A percentile compares a stretch with the other conserved stretches of the same genome.
These are phyloP conservation scores for Gallinago media DNA, from an alignment of 2,113 vertebrate genomes.

Conservation along the genomic window DNA sequence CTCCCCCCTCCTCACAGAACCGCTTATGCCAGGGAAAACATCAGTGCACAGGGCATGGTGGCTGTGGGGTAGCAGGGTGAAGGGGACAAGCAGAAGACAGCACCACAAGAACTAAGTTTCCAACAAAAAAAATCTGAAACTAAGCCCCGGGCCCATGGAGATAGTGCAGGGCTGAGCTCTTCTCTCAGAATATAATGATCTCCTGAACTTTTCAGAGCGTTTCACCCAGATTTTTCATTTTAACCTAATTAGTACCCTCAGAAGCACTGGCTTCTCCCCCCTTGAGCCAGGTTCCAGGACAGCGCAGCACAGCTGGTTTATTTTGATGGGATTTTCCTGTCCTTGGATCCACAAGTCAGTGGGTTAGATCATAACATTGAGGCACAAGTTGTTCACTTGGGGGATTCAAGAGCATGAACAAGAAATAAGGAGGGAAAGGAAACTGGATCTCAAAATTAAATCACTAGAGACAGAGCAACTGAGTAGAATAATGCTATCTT, in stretches of 20 bases:
- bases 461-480: background rate
- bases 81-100: background rate
- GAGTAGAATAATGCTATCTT: background rate
- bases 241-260: background rate
- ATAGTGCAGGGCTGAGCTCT: background rate
- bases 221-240: background rate
- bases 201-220: background rate
- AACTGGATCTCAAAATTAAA: conserved; percentile 6
- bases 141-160: background rate
- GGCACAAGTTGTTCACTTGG: background rate
- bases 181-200: background rate
- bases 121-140: background rate
- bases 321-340: background rate
- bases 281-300: background rate
- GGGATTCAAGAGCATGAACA: background rate
- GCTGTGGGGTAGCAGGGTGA: background rate
- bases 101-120: background rate
- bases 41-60: background rate
- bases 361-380: background rate
- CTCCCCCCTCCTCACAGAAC: background rate
- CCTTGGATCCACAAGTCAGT: background rate
- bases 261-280: background rate
- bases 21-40: background rate
- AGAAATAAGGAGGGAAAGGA: background rate
- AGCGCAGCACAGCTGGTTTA: background rate